Conservation (phyloP, 2,797 vertebrate species). For the Euthynnus affinis region DNA sequence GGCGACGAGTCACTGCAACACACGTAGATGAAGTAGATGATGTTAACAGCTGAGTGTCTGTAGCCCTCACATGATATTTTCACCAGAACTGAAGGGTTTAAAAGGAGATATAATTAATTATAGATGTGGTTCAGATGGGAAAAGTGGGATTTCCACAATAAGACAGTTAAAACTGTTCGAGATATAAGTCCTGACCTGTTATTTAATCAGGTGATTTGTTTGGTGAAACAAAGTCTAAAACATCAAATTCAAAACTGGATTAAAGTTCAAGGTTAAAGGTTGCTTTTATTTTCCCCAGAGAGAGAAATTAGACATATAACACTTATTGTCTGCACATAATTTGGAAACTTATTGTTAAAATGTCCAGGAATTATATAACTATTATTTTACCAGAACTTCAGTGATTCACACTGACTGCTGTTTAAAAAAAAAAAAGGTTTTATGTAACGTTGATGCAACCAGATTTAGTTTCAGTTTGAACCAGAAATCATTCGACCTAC, state of each 20-base stretch:
- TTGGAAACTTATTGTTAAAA: no score
- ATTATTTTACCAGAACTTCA: neutral
- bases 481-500: no score
- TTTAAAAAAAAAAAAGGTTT: neutral
- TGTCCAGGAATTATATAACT: no score
- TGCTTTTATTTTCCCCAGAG: no score
- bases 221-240: neutral
- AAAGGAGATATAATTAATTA: neutral
- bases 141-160: no score
- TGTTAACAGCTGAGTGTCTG: neutral
- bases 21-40: neutral
- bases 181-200: no score
- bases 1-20: conserved; percentile 2
- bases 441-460: neutral
- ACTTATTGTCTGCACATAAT: neutral
- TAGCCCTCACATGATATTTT: no score
- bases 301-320: neutral
- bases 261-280: neutral
- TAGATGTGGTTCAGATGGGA: no score
- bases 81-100: no score
- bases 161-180: no score
- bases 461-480: no score
- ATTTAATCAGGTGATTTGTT: neutral
- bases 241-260: neutral
- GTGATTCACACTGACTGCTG: neutral